A percentile compares a stretch with the other conserved stretches of the same genome.
phyloP scores from a whole-genome alignment of 2,113 vertebrate genomes.

The Xyliphius kryptos region DNA sequence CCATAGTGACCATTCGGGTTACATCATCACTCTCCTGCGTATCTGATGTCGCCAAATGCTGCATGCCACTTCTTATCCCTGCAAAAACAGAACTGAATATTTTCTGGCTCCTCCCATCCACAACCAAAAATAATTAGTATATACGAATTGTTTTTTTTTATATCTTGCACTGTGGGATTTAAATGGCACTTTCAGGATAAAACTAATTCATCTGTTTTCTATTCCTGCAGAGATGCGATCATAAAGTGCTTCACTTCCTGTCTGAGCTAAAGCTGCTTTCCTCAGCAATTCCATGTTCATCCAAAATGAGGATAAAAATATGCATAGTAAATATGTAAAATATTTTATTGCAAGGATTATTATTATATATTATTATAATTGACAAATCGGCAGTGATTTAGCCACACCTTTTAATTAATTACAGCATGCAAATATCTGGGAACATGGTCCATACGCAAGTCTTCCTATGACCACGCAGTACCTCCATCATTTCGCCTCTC shows the following conservation, averaged over 20 bases:
- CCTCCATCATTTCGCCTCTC: too few species aligned
- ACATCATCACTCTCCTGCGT: conserved; percentile 61
- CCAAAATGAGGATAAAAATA: too few species aligned
- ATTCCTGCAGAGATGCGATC: conserved; percentile 76
- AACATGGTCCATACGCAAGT: too few species aligned
- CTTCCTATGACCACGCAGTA: too few species aligned
- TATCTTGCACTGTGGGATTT: background rate
- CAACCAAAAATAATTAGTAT: conserved; percentile 12
- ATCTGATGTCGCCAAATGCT: too few species aligned
- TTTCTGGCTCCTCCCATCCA: conserved; percentile 43
- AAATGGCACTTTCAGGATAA: background rate
- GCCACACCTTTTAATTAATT: too few species aligned
- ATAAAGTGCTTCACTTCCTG: conserved; percentile 86
- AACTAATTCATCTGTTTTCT: conserved; percentile 13
- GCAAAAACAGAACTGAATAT: conserved; percentile 61
- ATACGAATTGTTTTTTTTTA: too few species aligned
- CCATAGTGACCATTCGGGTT: conserved; percentile 56
- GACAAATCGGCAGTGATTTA: background rate
- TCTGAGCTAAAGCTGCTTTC: conserved; percentile 60
- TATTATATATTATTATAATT: conserved; percentile 18
- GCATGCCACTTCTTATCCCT: too few species aligned
- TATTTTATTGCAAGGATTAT: conserved; percentile 44
- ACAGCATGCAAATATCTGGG: too few species aligned
- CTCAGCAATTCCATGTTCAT: conserved; percentile 15
- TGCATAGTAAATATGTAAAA: conserved; percentile 52